phyloP scores from a whole-genome alignment of 1,140 invertebrate genomes.

The Anastrepha obliqua region DNA sequence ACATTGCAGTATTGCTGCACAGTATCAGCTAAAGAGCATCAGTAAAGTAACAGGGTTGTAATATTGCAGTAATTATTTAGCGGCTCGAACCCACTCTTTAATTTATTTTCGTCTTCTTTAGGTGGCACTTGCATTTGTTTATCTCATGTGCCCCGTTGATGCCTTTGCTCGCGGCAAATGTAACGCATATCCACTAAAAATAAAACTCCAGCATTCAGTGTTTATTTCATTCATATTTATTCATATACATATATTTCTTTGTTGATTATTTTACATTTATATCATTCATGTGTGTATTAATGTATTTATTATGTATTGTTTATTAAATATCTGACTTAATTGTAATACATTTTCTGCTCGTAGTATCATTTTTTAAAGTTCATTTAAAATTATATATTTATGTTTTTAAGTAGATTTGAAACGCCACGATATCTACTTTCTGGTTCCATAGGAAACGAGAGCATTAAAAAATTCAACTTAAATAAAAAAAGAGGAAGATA shows the following conservation, averaged over 20 bases:
- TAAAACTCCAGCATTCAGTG: not conserved
- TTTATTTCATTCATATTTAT: conserved; percentile 51
- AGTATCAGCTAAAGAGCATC: no score
- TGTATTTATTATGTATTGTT: conserved; percentile 28
- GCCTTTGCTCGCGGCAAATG: no score
- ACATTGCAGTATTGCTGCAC: no score
- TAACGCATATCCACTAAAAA: not conserved
- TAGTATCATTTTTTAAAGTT: not conserved
- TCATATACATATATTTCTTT: conserved; percentile 24
- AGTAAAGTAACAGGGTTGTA: no score
- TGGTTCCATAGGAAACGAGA: not conserved
- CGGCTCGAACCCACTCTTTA: no score
- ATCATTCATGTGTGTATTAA: conserved; percentile 5
- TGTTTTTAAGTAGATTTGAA: conserved; percentile 18
- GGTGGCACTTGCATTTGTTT: no score
- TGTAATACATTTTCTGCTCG: conserved; percentile 2
- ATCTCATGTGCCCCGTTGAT: no score
- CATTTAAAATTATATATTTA: conserved; percentile 40
- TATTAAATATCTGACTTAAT: conserved; percentile 38
- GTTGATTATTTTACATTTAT: conserved; percentile 33
- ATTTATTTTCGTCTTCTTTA: no score
- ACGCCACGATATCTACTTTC: not conserved
- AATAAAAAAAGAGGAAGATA: not conserved
- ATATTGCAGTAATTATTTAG: no score
- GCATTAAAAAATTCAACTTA: not conserved